phyloP scores from a whole-genome alignment of 2,888 invertebrate genomes.

The Pediacus dermestoides region DNA sequence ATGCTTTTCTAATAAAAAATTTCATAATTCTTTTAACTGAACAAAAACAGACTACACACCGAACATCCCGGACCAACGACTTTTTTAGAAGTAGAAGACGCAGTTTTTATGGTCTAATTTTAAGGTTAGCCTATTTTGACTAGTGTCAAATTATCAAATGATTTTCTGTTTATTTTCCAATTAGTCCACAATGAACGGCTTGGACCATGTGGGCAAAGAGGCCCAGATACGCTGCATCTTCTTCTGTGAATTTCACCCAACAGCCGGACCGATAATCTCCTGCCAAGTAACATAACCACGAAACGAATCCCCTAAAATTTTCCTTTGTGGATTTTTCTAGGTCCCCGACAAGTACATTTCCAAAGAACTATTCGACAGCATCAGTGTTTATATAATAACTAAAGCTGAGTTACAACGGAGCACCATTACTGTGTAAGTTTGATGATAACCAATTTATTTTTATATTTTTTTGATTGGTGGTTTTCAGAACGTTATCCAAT shows the following conservation, averaged over 20 bases:
- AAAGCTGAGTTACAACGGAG: conserved; percentile 88
- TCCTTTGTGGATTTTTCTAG: conserved; percentile 48
- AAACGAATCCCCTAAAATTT: conserved; percentile 1
- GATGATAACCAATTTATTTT: conserved; percentile 6
- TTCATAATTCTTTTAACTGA: too few species aligned
- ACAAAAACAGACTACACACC: too few species aligned
- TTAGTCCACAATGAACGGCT: too few species aligned
- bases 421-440: conserved; percentile 82
- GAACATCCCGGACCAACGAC: too few species aligned
- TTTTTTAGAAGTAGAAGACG: too few species aligned
- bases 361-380: conserved; percentile 90
- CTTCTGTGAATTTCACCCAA: conserved; percentile 72
- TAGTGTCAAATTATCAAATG: too few species aligned
- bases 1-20: too few species aligned
- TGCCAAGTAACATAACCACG: conserved; percentile 63
- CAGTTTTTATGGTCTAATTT: too few species aligned
- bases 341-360: conserved; percentile 88
- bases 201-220: too few species aligned
- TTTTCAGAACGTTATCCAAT: conserved; percentile 60
- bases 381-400: conserved; percentile 92
- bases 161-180: too few species aligned
- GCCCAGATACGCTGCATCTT: conserved; percentile 80
- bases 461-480: conserved; percentile 5
- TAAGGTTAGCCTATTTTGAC: too few species aligned
- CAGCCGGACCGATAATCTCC: conserved; percentile 78